Conservation (phyloP, 1,140 invertebrate species). For the Orchestia grillus region DNA sequence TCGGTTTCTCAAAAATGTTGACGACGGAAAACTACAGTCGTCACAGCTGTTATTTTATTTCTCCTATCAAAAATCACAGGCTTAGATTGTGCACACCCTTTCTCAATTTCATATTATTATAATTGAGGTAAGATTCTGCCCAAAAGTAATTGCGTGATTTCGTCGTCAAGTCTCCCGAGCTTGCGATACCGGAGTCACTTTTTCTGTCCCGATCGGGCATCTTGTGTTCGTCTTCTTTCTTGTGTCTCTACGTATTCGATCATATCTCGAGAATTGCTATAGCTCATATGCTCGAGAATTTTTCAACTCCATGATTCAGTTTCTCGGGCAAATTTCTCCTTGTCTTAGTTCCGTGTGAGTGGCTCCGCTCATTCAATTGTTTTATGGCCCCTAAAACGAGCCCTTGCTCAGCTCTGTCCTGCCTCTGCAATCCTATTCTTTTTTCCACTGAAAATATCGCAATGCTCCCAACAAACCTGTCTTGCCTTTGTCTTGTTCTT, state of each 20-base stretch:
- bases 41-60: no score
- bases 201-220: no score
- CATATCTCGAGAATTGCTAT: background rate
- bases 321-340: background rate
- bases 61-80: no score
- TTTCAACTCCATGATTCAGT: background rate
- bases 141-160: no score
- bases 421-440: background rate
- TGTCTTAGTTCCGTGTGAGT: slow-evolving; percentile 8
- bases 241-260: background rate
- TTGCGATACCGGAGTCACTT: no score
- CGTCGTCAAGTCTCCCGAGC: no score
- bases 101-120: no score
- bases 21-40: no score
- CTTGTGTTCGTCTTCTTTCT: no score
- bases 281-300: background rate
- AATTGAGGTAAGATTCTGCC: no score
- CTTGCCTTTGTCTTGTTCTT: background rate
- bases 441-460: background rate
- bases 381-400: slow-evolving; percentile 30
- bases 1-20: no score
- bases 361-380: slow-evolving; percentile 16
- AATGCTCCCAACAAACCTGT: background rate
- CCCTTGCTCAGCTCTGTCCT: background rate
- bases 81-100: no score